Conservation (phyloP, 1,140 invertebrate species). For the Temnothorax curvispinosus region DNA sequence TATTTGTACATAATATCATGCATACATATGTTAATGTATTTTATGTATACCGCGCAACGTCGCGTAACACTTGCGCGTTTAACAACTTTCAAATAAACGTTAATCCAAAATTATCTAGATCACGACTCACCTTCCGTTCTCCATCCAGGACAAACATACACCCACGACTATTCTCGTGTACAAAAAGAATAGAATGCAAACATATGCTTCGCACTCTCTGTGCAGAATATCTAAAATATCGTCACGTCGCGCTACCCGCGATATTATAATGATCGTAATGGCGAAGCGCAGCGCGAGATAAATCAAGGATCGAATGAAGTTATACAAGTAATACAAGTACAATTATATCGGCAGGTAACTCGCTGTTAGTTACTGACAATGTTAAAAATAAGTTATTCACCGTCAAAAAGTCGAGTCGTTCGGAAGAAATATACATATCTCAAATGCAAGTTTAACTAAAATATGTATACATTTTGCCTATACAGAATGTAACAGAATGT, state of each 20-base stretch:
- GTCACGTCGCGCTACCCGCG: not conserved
- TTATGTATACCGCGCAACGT: not conserved
- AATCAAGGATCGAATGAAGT: slow-evolving; percentile 38
- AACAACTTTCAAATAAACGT: slow-evolving; percentile 51
- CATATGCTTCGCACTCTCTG: slow-evolving; percentile 5
- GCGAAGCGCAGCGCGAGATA: not conserved
- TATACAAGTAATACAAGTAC: slow-evolving; percentile 70
- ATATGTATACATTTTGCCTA: not conserved
- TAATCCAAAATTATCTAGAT: slow-evolving; percentile 51
- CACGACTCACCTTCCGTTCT: slow-evolving; percentile 6
- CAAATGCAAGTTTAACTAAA: slow-evolving; percentile 41
- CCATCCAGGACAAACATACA: slow-evolving; percentile 7
- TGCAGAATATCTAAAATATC: slow-evolving; percentile 15
- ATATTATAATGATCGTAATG: not conserved
- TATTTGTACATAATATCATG: slow-evolving; percentile 60
- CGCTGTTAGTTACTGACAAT: slow-evolving; percentile 45
- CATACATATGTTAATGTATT: slow-evolving; percentile 38
- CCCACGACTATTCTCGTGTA: slow-evolving; percentile 13
- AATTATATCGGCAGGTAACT: slow-evolving; percentile 55
- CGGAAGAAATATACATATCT: slow-evolving; percentile 52
- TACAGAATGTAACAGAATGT: slow-evolving; percentile 26
- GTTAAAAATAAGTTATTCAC: slow-evolving; percentile 62
- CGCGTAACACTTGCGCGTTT: not conserved
- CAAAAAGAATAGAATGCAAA: slow-evolving; percentile 30
- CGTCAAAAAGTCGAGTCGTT: slow-evolving; percentile 63